Percentiles rank a stretch among this genome's conserved stretches.
phyloP scores from a whole-genome alignment of 2,113 vertebrate genomes.

The Hippopotamus amphibius region DNA sequence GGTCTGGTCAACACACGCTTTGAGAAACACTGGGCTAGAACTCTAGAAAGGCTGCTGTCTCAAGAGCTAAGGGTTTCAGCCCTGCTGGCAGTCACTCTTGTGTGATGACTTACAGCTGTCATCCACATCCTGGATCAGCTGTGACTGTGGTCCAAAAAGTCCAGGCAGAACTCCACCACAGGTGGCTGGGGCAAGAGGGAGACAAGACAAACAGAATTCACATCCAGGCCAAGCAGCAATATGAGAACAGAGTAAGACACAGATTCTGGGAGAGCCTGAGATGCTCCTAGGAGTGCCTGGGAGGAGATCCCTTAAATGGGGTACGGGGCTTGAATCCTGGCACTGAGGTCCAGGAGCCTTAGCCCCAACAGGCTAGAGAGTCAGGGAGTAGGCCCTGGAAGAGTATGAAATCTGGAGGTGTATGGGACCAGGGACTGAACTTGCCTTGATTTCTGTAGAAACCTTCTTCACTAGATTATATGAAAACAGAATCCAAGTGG shows the following conservation, averaged over 20 bases:
- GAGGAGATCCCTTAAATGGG: background rate
- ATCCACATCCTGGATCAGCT: too few species aligned
- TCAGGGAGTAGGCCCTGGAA: background rate
- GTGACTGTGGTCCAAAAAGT: background rate
- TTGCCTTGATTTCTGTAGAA: background rate
- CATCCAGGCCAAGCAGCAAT: background rate
- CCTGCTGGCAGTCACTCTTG: too few species aligned
- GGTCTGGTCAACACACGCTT: background rate
- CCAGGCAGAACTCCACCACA: background rate
- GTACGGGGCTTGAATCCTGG: background rate
- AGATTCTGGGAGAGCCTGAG: background rate
- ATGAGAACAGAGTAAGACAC: background rate
- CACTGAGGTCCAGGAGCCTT: background rate
- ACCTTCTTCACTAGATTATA: background rate
- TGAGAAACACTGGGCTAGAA: background rate
- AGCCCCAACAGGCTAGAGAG: background rate
- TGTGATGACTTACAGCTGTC: background rate
- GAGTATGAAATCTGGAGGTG: background rate
- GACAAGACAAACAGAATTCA: background rate
- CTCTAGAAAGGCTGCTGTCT: background rate
- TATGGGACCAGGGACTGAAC: background rate
- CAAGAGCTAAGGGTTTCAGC: background rate
- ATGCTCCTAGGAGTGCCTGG: background rate
- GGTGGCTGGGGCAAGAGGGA: background rate
- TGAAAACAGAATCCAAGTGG: background rate